phyloP scores from a whole-genome alignment of 2,888 invertebrate genomes.

The Callosobruchus maculatus region DNA sequence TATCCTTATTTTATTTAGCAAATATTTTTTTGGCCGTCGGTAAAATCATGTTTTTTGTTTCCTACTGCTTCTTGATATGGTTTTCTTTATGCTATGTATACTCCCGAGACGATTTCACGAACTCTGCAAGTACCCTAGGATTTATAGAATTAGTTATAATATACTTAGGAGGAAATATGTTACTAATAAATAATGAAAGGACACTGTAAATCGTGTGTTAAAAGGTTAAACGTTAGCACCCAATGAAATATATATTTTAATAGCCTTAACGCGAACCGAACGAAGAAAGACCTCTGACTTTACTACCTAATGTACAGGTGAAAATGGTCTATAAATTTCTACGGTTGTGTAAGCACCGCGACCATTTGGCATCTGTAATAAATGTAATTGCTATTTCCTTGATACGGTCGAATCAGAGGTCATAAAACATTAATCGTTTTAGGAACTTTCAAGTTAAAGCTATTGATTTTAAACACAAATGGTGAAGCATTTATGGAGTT shows the following conservation, averaged over 20 bases:
- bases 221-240: not conserved
- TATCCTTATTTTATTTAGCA: too few species aligned
- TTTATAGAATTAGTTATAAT: too few species aligned
- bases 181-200: too few species aligned
- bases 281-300: not conserved
- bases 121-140: too few species aligned
- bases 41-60: too few species aligned
- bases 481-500: too few species aligned
- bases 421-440: not conserved
- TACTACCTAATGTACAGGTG: not conserved
- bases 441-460: not conserved
- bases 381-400: not conserved
- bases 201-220: not conserved
- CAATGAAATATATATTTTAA: not conserved
- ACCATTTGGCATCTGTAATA: not conserved
- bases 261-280: not conserved
- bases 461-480: not conserved
- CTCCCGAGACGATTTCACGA: too few species aligned
- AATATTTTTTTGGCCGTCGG: too few species aligned
- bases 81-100: too few species aligned
- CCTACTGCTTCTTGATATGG: too few species aligned
- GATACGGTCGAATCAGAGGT: not conserved
- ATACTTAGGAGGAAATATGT: too few species aligned
- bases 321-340: not conserved
- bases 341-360: not conserved